Evolutionary conservation across 2,797 vertebrate species (phyloP), one percentile per base, ranked within the genome.

Genomic region (Tragopan temminckii): DNA sequence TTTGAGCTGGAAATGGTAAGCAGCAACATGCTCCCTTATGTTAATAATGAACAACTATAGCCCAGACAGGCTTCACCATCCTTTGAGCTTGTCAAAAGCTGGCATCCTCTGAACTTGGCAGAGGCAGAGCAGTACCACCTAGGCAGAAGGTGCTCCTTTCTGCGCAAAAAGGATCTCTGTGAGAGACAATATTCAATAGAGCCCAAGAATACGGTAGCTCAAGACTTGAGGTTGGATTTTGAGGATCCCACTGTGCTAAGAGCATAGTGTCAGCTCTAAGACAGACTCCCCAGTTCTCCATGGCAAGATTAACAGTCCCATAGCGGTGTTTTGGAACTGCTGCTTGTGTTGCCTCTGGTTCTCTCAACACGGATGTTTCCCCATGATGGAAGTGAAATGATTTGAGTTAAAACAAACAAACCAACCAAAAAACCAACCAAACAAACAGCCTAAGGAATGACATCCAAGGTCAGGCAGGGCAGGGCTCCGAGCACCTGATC

Each of bases 171-270:
- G 12, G 27, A 31, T 61, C 21, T 33, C n/a, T 14, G 50, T 9
- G 72, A 50, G 59, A 5, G 12, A 17, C 40, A 23, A 64, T 8
- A 13, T 16, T 35, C 36, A 11, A 19, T 1, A 19, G 38, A 24
- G 23, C 9, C 42, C 7, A 14, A 36, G 58, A 4, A 25, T 64
- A 68, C 7, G 16, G 31, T 10, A 36, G 20, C 25, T 57, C 25
- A 38, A 59, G 52, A 21, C 45, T 46, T 67, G 36, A 52, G 0
- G 0, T 7, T 20, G 42, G 45, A 70, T 13, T 31, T 20, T 52
- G 6, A 33, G 36, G 52, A 19, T 25, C n/a, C 19, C 21, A 7
- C 20, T 4, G n/a, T 3, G 3, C 0, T 0, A 58, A 33, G 57
- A 62, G 38, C 33, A 3, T 2, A 29, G 42, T 13, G 29, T 61